Base-by-base conservation (phyloP, 1,140 invertebrate species). In the Diploscapter pachys region DNA sequence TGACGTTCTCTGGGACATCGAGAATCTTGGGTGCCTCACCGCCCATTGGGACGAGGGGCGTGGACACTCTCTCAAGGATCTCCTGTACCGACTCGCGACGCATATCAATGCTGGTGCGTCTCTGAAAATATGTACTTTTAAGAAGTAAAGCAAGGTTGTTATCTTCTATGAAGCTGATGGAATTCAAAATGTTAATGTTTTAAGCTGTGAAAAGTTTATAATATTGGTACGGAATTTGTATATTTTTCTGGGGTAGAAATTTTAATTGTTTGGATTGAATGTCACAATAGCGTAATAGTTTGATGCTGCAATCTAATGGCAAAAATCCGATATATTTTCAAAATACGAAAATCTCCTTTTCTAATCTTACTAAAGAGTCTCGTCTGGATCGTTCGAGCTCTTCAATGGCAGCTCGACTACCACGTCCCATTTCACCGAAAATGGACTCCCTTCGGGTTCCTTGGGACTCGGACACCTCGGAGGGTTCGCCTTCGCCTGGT, bases 1-100 rank as follows among this genome's bases (percentile, higher is more conserved):
- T 86, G 70, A 85, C 83, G 65, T 77, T 82, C 61, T 85, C 83
- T n/a, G 83, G 83, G 55, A 85, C 83, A 66, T 85, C 83, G n/a
- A 85, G 71, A 72, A 85, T 85, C 63, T 80, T 76, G 31, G 85
- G 85, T 31, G 31, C 31, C 31, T 31, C 85, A 5, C 56, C 70
- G 56, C 82, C 82, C 68, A 68, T 68, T 56, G 82, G 76, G 73
- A 83, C 81, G 52, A 85, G 76, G 48, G 83, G 83, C 49, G 83
- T 83, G 51, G 79, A 71, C 61, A 85, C 82, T 62, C 81, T 85
- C 54, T 85, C 84, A 53, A 85, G 63, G 52, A 83, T 72, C 71
- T 85, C 83, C 49, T 75, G 77, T 13, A 85, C 57, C 13, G 83
- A 85, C 65, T 85, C 84, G 52, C 83, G 63, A 50, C 83, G 78